Percentiles rank a stretch among this genome's conserved stretches.
These are phyloP conservation scores for Rachycentron canadum DNA, from an alignment of 2,797 vertebrate species.

Conservation along the genomic window DNA sequence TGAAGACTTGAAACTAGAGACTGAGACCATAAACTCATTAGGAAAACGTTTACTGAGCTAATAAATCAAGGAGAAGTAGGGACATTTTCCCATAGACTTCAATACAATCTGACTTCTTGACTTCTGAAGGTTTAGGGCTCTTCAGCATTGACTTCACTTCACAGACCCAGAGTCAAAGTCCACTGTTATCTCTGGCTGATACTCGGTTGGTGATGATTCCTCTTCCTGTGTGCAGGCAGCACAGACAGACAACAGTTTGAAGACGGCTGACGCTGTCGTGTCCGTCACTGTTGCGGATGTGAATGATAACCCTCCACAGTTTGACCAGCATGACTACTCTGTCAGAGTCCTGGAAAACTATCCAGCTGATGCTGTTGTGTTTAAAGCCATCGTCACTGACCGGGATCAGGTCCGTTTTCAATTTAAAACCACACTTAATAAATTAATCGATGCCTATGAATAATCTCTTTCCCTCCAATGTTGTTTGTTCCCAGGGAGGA, in stretches of 20 bases:
- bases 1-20: no score
- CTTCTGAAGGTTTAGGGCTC: no score
- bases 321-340: constrained; percentile 74
- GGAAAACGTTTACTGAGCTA: no score
- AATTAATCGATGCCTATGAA: neutral
- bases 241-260: constrained; percentile 81
- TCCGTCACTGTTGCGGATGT: constrained; percentile 79
- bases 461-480: neutral
- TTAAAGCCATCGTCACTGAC: constrained; percentile 79
- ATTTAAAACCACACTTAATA: neutral
- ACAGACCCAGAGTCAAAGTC: no score
- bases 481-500: constrained; percentile 78
- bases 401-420: constrained; percentile 79
- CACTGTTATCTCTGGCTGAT: no score
- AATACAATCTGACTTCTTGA: no score
- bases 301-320: constrained; percentile 81
- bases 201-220: neutral
- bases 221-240: constrained; percentile 71
- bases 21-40: no score
- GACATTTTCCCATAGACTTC: no score
- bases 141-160: no score
- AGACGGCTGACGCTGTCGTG: constrained; percentile 80
- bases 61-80: no score
- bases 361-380: constrained; percentile 68
- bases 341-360: constrained; percentile 81